Evolutionary conservation across 2,113 vertebrate species (phyloP).

Genomic region (Cryptomyrus ogoouensis): DNA sequence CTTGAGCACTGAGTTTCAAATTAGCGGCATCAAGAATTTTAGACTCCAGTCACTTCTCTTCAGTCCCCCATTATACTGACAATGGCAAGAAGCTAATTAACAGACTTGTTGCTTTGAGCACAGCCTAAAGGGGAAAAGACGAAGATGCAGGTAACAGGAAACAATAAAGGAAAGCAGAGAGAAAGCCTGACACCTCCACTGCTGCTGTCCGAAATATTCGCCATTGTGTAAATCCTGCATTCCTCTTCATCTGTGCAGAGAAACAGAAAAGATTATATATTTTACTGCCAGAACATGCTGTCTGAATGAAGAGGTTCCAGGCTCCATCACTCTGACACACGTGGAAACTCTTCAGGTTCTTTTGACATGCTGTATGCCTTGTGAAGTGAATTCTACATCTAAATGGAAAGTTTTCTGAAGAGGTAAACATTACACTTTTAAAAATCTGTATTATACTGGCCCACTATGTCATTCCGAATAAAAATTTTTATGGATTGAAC

Average conservation of each 20-base stretch:
- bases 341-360: not conserved
- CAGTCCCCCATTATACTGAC: not conserved
- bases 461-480: not conserved
- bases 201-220: not conserved
- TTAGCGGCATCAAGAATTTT: not conserved
- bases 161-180: not conserved
- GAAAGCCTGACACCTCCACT: not conserved
- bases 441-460: not conserved
- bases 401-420: not conserved
- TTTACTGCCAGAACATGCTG: not conserved
- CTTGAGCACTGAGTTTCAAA: not conserved
- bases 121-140: not conserved
- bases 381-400: not conserved
- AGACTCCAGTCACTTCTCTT: not conserved
- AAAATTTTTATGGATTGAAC: not conserved
- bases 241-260: not conserved
- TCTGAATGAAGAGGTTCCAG: not conserved
- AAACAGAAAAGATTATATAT: not conserved
- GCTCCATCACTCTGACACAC: not conserved
- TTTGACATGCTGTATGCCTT: not conserved
- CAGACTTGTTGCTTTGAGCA: not conserved
- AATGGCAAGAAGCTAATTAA: constrained; percentile 3
- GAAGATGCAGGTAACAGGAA: not conserved
- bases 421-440: not conserved
- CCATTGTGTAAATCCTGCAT: not conserved